Evolutionary conservation across 2,113 vertebrate species (phyloP), one percentile per base, ranked within the genome.

Genomic region (Poeciliopsis turrubarensis): DNA sequence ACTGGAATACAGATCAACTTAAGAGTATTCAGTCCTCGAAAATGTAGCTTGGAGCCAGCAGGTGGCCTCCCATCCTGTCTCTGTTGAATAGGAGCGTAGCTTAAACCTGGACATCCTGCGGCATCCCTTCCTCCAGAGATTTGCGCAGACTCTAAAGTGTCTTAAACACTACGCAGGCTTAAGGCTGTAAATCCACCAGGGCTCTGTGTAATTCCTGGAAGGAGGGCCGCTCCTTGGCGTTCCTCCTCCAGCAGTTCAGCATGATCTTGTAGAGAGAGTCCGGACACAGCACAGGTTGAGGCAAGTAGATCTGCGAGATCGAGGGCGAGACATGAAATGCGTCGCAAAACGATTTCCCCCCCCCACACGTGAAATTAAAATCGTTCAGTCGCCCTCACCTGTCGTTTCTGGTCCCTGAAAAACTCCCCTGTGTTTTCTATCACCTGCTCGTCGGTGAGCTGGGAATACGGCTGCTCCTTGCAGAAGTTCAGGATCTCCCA

Each of bases 371-470:
- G 32, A 14, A 11, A 30, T 14, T 0, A 37, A 30, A 68, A 12
- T 29, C 57, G 25, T 60, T 29, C 19, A 2, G 7, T 1, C 0
- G 27, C 34, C 17, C 93, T 77, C 87, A 97, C 97, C 96, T 98
- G 97, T 85, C 95, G 94, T 89, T 97, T 97, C 86, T 98, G 97
- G 91, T 99, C 97, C 87, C 98, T 94, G 94, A 99, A 99, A 89
- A 99, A 99, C 92, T 99, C 98, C n/a, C 97, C 98, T 0, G 98
- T 99, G 92, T 99, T 99, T 83, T 99, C 98, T 2, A 99, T 99
- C 87, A 99, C 97, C 91, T 98, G 98, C 83, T 99, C 98, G 0
- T 99, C 98, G 0, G 97, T 98, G 72, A 99, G 93, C 90, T 98
- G 96, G 25, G 95, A 97, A 86, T 99, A 99, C 0, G 98, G 98